Conservation (phyloP, 2,888 invertebrate genomes). For the Merodon equestris region DNA sequence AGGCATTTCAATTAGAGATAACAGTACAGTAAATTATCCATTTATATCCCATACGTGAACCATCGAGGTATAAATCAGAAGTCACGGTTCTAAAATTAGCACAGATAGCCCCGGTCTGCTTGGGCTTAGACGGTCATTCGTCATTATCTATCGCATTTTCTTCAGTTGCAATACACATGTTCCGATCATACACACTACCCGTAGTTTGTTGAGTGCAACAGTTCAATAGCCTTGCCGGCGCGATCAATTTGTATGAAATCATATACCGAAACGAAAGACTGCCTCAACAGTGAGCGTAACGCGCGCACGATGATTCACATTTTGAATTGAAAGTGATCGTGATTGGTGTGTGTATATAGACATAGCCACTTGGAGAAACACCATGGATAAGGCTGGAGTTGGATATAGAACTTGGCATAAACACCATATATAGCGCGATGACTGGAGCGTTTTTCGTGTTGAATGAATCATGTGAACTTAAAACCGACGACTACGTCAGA, state of each 20-base stretch:
- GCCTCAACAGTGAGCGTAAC: slow-evolving; percentile 50
- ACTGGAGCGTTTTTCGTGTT: slow-evolving; percentile 9
- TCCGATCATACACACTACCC: slow-evolving; percentile 1
- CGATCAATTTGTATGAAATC: slow-evolving; percentile 29
- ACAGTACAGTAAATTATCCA: no score
- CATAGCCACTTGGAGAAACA: slow-evolving; percentile 8
- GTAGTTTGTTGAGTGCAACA: slow-evolving; percentile 11
- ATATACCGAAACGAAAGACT: slow-evolving; percentile 43
- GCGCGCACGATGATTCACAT: slow-evolving; percentile 46
- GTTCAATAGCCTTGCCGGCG: slow-evolving; percentile 56
- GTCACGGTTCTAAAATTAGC: no score
- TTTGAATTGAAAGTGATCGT: slow-evolving; percentile 38
- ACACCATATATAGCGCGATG: slow-evolving; percentile 46
- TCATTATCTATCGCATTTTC: no score
- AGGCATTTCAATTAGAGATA: no score
- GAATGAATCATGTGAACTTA: slow-evolving; percentile 59
- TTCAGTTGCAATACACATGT: no score
- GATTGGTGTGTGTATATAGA: slow-evolving; percentile 35
- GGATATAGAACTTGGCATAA: slow-evolving; percentile 20
- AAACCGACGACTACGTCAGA: slow-evolving; percentile 57
- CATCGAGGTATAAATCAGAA: no score
- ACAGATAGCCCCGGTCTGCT: not conserved
- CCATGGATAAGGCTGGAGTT: slow-evolving; percentile 3
- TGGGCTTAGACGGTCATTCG: not conserved
- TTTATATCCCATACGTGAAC: no score